Conservation (phyloP, 2,113 vertebrate genomes). For the Trachemys scripta region DNA sequence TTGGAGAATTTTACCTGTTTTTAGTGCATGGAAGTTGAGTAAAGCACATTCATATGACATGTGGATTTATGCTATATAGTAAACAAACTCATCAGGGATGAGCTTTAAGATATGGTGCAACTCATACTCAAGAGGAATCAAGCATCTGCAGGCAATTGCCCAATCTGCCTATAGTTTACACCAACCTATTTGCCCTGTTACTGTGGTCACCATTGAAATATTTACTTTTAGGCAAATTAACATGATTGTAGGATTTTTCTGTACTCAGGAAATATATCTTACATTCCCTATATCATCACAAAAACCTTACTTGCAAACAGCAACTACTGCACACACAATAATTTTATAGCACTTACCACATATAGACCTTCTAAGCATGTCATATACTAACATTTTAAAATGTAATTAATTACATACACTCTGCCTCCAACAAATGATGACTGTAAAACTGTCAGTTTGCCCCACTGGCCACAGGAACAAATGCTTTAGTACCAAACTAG, state of each 20-base stretch:
- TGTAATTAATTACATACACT: neutral
- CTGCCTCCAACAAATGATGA: neutral
- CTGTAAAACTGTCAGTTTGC: neutral
- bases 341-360: neutral
- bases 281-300: neutral
- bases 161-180: neutral
- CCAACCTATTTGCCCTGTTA: neutral
- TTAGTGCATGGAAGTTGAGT: neutral
- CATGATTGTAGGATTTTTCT: neutral
- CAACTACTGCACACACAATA: neutral
- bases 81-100: neutral
- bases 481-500: neutral
- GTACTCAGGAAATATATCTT: neutral
- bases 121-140: neutral
- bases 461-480: neutral
- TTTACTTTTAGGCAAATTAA: neutral
- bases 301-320: neutral
- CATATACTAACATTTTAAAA: neutral
- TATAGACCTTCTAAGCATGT: neutral
- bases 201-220: neutral
- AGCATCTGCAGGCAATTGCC: neutral
- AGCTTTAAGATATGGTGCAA: neutral
- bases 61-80: neutral
- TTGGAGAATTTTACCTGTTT: neutral
- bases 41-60: conserved; percentile 6